phyloP scores from a whole-genome alignment of 2,113 vertebrate genomes.

The Dicerorhinus sumatrensis region DNA sequence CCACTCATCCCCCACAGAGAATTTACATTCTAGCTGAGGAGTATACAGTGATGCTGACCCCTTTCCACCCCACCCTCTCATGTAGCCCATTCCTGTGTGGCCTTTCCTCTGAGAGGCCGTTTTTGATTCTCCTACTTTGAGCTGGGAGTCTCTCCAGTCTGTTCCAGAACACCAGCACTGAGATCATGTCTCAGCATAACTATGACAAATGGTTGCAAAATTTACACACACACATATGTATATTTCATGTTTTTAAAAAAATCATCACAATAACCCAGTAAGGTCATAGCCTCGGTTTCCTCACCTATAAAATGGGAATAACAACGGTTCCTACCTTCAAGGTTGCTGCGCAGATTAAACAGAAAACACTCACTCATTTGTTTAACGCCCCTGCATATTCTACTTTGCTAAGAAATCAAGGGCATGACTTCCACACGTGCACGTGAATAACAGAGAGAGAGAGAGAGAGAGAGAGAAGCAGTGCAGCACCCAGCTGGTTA shows the following conservation, averaged over 20 bases:
- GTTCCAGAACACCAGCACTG: neutral
- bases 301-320: neutral
- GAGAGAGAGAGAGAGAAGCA: neutral
- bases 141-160: neutral
- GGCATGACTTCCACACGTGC: neutral
- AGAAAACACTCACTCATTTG: neutral
- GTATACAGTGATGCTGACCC: accelerated
- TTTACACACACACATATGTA: neutral
- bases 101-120: neutral
- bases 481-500: neutral
- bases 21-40: neutral
- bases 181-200: neutral
- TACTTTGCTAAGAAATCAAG: neutral
- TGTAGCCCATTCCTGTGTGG: neutral
- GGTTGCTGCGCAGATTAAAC: neutral
- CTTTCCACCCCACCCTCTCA: neutral
- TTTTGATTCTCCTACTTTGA: neutral
- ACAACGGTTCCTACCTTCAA: neutral
- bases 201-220: neutral
- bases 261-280: neutral
- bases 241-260: neutral
- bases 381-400: neutral
- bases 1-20: neutral
- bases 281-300: neutral
- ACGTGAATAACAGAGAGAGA: neutral